These are phyloP conservation scores for Hirtodrosophila histrioides DNA, from an alignment of 2,888 invertebrate genomes.

Conservation along the genomic window DNA sequence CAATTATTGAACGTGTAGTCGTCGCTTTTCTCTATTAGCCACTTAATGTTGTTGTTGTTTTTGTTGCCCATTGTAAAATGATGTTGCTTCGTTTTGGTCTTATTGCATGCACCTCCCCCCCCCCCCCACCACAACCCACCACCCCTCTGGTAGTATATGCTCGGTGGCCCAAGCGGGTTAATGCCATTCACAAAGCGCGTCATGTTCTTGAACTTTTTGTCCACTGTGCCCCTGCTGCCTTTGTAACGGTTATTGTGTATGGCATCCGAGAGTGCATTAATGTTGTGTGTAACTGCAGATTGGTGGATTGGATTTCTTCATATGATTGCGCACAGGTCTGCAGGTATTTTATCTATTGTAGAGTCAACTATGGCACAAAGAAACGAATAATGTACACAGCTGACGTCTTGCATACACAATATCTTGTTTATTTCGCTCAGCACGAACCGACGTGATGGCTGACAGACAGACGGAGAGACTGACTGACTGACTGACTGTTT, in stretches of 20 bases:
- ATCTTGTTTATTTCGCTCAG: slow-evolving; percentile 48
- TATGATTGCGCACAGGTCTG: slow-evolving; percentile 37
- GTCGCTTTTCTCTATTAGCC: slow-evolving; percentile 49
- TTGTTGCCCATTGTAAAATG: slow-evolving; percentile 51
- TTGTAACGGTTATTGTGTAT: slow-evolving; percentile 57
- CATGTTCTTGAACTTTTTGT: slow-evolving; percentile 71
- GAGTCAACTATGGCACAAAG: slow-evolving; percentile 37
- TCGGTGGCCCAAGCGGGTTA: slow-evolving; percentile 69
- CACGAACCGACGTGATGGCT: slow-evolving; percentile 28
- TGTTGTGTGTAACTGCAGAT: slow-evolving; percentile 41
- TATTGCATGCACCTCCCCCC: slow-evolving; percentile 1
- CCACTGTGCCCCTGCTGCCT: slow-evolving; percentile 26
- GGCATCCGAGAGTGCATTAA: background rate
- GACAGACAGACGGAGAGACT: slow-evolving; percentile 27
- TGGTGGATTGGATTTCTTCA: slow-evolving; percentile 54
- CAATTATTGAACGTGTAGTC: slow-evolving; percentile 54
- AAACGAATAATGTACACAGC: slow-evolving; percentile 41
- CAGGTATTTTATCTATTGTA: slow-evolving; percentile 58
- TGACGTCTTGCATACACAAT: slow-evolving; percentile 70
- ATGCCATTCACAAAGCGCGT: slow-evolving; percentile 57
- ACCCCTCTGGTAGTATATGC: slow-evolving; percentile 35
- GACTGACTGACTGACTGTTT: slow-evolving; percentile 28
- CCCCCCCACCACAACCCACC: too few species aligned
- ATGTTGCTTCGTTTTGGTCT: slow-evolving; percentile 41
- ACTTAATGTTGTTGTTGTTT: slow-evolving; percentile 33